Conservation (phyloP, 2,888 invertebrate species). For the Steinernema carpocapsae region DNA sequence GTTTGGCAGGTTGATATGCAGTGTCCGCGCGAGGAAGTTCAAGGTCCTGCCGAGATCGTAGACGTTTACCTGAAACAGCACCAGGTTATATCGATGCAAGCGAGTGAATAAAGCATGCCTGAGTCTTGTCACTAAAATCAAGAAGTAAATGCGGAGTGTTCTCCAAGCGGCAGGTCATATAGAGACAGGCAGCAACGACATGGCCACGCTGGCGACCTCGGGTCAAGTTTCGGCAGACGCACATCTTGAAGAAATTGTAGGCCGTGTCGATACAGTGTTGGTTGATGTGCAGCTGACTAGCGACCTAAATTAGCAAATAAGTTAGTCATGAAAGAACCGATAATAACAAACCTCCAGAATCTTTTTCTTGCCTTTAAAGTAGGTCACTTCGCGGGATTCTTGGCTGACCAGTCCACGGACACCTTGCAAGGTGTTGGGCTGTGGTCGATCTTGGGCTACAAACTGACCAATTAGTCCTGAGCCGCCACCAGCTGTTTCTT, state of each 20-base stretch:
- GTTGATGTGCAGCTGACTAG: conserved; percentile 84
- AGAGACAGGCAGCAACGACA: conserved; percentile 94
- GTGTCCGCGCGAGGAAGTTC: conserved; percentile 82
- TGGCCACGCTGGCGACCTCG: conserved; percentile 87
- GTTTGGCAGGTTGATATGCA: conserved; percentile 77
- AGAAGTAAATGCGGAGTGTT: conserved; percentile 92
- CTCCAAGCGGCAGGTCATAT: conserved; percentile 92
- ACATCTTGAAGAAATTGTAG: conserved; percentile 84
- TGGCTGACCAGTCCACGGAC: conserved; percentile 68
- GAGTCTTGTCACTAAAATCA: conserved; percentile 89
- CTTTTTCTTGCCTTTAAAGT: conserved; percentile 77
- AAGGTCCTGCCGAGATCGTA: conserved; percentile 93
- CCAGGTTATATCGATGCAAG: conserved; percentile 2
- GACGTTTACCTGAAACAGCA: conserved; percentile 81
- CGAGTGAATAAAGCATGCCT: no score
- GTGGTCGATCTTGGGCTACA: conserved; percentile 37
- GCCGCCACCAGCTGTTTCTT: conserved; percentile 77
- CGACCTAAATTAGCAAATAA: conserved; percentile 69
- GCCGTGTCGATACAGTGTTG: conserved; percentile 91
- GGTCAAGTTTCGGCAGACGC: conserved; percentile 74
- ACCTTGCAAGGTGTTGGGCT: conserved; percentile 46
- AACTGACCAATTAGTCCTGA: conserved; percentile 73
- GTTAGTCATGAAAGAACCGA: background rate
- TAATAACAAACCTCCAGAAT: conserved; percentile 60
- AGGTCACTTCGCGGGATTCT: conserved; percentile 89